A percentile compares a stretch with the other conserved stretches of the same genome.
phyloP scores from a whole-genome alignment of 2,797 vertebrate species.

The Tachyglossus aculeatus region DNA sequence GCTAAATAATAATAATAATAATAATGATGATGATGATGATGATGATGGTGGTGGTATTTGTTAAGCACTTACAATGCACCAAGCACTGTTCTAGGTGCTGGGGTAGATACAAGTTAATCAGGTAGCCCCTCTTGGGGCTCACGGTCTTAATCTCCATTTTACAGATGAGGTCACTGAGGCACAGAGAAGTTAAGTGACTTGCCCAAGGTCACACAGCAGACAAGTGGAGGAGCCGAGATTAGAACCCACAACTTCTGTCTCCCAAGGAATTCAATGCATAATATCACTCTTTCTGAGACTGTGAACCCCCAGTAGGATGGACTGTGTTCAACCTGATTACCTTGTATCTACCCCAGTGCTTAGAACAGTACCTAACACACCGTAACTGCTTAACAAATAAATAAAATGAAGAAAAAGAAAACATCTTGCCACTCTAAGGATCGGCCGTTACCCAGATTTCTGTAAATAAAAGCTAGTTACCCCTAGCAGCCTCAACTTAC shows the following conservation, averaged over 20 bases:
- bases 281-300: no score
- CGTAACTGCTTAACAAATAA: no score
- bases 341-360: no score
- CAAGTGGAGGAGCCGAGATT: not conserved
- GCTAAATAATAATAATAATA: no score
- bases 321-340: no score
- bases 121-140: not conserved
- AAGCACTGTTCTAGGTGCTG: not conserved
- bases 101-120: not conserved
- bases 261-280: no score
- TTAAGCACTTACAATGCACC: no score
- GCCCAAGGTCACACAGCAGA: not conserved
- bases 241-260: not conserved
- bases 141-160: not conserved
- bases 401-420: constrained; percentile 42
- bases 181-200: not conserved
- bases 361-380: no score
- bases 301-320: no score
- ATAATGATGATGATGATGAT: no score
- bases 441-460: not conserved
- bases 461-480: constrained; percentile 28
- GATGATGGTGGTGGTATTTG: no score
- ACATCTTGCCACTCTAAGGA: constrained; percentile 29
- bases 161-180: not conserved
- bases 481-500: constrained; percentile 10